Evolutionary conservation across 2,113 vertebrate genomes (phyloP).

Genomic region (Boleophthalmus pectinirostris): DNA sequence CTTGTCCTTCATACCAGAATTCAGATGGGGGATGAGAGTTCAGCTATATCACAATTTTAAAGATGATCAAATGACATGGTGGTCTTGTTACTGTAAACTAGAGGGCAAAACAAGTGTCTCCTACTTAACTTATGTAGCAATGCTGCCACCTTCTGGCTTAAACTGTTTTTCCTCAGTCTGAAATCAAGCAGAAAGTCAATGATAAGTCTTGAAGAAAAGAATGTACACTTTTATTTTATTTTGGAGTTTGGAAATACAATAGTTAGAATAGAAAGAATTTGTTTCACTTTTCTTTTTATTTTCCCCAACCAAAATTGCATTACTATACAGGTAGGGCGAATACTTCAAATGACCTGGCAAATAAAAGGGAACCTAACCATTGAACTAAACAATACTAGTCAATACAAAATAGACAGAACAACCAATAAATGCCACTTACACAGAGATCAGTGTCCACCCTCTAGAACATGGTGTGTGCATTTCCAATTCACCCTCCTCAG

Average conservation of each 20-base stretch:
- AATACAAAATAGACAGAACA: constrained; percentile 20
- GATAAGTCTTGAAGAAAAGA: neutral
- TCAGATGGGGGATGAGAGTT: constrained; percentile 2
- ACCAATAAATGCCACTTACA: constrained; percentile 25
- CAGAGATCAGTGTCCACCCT: constrained; percentile 32
- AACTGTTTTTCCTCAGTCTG: neutral
- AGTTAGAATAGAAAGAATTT: neutral
- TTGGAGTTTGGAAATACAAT: neutral
- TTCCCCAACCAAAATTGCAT: neutral
- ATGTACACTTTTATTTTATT: neutral
- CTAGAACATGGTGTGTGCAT: constrained; percentile 29
- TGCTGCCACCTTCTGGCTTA: constrained; percentile 65
- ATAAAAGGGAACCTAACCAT: neutral
- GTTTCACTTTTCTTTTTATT: too few relatives aligned
- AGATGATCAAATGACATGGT: constrained; percentile 33
- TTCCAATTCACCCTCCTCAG: constrained; percentile 69
- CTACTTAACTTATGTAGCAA: neutral
- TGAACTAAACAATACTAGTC: neutral
- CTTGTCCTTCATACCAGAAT: constrained; percentile 12
- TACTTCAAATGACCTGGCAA: neutral
- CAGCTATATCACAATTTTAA: constrained; percentile 32
- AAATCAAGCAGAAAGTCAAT: neutral
- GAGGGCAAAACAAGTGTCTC: constrained; percentile 27
- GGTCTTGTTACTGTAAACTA: constrained; percentile 34
- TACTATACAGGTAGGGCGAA: neutral